Base-by-base conservation (phyloP, 2,113 vertebrate genomes). In the Myodes glareolus region DNA sequence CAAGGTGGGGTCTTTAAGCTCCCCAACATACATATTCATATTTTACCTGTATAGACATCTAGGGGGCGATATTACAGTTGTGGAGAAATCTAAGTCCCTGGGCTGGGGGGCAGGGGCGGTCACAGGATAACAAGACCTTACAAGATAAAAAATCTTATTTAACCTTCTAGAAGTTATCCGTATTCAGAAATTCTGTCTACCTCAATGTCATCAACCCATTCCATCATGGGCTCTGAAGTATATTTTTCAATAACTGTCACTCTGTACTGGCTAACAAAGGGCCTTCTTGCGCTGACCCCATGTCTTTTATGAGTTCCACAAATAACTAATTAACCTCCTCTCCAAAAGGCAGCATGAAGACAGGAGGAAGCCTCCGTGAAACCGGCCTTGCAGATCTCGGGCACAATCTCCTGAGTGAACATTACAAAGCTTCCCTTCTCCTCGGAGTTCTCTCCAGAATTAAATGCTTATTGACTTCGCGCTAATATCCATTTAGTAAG, bases 401-500 rank as follows among this genome's bases (percentile, higher is more conserved):
- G 96, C 97, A 95, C 96, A 92, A 97, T 98, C 90, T 98, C 95
- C 92, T 93, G 95, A 98, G 94, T 52, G 50, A 98, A 95, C 90
- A 86, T 96, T 61, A 67, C 0, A 39, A 96, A 98, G 93, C 96
- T 97, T 95, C 75, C 63, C 21, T 72, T 97, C 87, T 94, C 92
- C 65, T 97, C 93, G n/a, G 92, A 86, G 95, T 94, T 98, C 98
- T 98, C 91, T 87, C 97, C 96, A 98, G 98, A 98, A 98, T 98
- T 98, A 98, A 98, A 98, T 98, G 98, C 97, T 98, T 99, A 99
- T 98, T 99, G 98, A 98, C 98, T 98, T 98, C 98, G 97, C 6
- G 81, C 98, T 99, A 98, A 98, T 98, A 99, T 98, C 98, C 98
- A 98, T 98, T 99, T 99, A 99, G 98, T 98, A 98, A 99, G 98